Base-by-base conservation (phyloP, 2,113 vertebrate genomes). In the Dolichallabes microphthalmus region DNA sequence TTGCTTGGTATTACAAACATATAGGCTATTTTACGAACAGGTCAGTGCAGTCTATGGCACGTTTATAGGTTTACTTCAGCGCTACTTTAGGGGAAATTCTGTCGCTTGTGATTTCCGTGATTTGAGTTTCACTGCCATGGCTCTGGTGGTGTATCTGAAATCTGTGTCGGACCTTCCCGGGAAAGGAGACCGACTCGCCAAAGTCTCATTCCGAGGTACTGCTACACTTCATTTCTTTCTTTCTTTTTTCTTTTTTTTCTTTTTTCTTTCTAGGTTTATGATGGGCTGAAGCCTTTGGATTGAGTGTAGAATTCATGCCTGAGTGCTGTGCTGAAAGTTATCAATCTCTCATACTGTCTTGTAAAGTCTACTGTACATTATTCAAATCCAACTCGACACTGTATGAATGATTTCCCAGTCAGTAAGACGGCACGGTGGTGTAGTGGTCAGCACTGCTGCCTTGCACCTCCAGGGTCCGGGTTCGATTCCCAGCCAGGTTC, bases 151-250 rank as follows among this genome's bases (percentile, higher is more conserved):
- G 87, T 95, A 95, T 90, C 94, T 98, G 90, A 96, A 94, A 93
- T 95, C 93, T 1, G 95, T 95, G 78, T 93, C 91, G 8, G 94
- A 96, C 88, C 96, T 98, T 19, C 92, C 94, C 52, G 96, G 96
- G 76, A 97, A 90, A 91, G 93, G 94, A 2, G 97, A 98, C 92
- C 89, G 96, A 89, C 94, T 98, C 74, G 95, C 96, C 90, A 98
- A 97, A 96, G 96, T 98, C 90, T 94, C 95, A 58, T 98, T 98
- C 92, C 93, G 96, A 96, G 97, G 96, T 98, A 96, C 39, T 35
- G 89, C 55, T 20, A 22, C 71, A 55, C 57, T 25, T 22, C 86
- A 71, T 63, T 82, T 30, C 2, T 22, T 60, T 25, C 61, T 80
- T 84, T 19, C 55, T 53, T n/a, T n/a, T n/a, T n/a, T n/a, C n/a